Evolutionary conservation across 2,797 vertebrate species (phyloP).

Genomic region (Eulemur coronatus): DNA sequence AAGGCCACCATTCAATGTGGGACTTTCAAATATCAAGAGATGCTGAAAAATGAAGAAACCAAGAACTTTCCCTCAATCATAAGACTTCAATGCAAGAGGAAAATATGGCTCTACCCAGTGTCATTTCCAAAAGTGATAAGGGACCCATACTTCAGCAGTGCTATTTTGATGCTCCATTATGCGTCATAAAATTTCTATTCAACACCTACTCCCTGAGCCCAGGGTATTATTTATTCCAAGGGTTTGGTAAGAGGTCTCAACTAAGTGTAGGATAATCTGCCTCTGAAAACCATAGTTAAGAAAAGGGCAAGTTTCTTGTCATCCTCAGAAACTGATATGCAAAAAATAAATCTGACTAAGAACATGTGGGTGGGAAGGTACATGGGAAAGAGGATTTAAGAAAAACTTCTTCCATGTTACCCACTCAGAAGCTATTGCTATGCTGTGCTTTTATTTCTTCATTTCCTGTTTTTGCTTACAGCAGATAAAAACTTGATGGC

Average conservation of each 20-base stretch:
- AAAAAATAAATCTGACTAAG: slow-evolving; percentile 77
- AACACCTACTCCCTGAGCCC: slow-evolving; percentile 14
- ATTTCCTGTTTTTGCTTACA: slow-evolving; percentile 70
- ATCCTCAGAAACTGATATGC: slow-evolving; percentile 67
- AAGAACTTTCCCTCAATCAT: slow-evolving; percentile 42
- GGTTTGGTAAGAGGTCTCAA: slow-evolving; percentile 63
- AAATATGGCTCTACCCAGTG: slow-evolving; percentile 44
- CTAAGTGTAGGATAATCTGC: slow-evolving; percentile 53
- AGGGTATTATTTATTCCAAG: slow-evolving; percentile 68
- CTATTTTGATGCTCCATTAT: slow-evolving; percentile 31
- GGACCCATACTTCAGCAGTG: slow-evolving; percentile 58
- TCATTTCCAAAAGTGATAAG: slow-evolving; percentile 57
- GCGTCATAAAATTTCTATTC: slow-evolving; percentile 62
- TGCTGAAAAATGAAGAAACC: neutral
- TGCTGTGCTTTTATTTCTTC: slow-evolving; percentile 58
- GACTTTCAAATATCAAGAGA: slow-evolving; percentile 36
- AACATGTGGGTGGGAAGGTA: slow-evolving; percentile 53
- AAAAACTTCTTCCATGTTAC: slow-evolving; percentile 57
- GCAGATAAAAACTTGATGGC: slow-evolving; percentile 64
- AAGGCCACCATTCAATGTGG: neutral
- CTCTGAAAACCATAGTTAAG: slow-evolving; percentile 66
- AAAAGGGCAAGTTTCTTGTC: slow-evolving; percentile 70
- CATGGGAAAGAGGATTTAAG: slow-evolving; percentile 52
- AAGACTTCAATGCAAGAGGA: slow-evolving; percentile 49
- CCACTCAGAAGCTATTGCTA: slow-evolving; percentile 65